A percentile compares a stretch with the other conserved stretches of the same genome.
Conservation (phyloP, 1,140 invertebrate genomes). For the Caerostris extrusa region DNA sequence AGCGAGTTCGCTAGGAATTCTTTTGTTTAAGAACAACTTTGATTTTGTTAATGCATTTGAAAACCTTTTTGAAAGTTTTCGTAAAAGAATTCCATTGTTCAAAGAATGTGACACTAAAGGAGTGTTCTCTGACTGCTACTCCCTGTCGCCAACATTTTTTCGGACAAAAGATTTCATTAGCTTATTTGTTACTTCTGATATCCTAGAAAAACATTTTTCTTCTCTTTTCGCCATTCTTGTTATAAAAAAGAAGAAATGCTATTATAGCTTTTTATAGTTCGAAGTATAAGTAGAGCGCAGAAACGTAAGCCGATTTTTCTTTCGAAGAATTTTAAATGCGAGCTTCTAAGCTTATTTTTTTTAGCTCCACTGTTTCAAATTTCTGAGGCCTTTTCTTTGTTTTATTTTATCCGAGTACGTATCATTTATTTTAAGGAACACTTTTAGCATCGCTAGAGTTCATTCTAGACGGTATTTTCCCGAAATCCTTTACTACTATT, state of each 20-base stretch:
- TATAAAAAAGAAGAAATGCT: neutral
- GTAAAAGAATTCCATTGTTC: constrained; percentile 64
- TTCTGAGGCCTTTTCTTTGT: constrained; percentile 6
- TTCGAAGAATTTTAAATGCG: constrained; percentile 18
- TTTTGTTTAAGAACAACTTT: constrained; percentile 48
- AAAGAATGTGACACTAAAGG: constrained; percentile 30
- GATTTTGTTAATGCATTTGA: constrained; percentile 66
- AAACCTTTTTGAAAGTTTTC: constrained; percentile 57
- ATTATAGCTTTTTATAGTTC: constrained; percentile 36
- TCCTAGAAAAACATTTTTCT: neutral
- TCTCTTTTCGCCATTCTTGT: neutral
- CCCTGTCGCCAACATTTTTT: constrained; percentile 28
- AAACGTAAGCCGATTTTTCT: constrained; percentile 25
- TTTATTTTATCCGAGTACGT: neutral
- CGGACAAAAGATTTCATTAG: constrained; percentile 55
- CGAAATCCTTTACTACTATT: too few relatives aligned
- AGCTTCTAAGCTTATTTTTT: neutral
- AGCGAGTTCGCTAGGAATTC: constrained; percentile 22
- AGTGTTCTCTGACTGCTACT: neutral
- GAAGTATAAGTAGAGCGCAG: neutral
- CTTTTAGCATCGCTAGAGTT: neutral
- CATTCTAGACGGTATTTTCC: too few relatives aligned
- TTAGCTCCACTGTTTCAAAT: neutral
- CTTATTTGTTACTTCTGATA: constrained; percentile 57
- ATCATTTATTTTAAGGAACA: neutral